phyloP scores from a whole-genome alignment of 2,797 vertebrate species.

The Pangasius macronema region DNA sequence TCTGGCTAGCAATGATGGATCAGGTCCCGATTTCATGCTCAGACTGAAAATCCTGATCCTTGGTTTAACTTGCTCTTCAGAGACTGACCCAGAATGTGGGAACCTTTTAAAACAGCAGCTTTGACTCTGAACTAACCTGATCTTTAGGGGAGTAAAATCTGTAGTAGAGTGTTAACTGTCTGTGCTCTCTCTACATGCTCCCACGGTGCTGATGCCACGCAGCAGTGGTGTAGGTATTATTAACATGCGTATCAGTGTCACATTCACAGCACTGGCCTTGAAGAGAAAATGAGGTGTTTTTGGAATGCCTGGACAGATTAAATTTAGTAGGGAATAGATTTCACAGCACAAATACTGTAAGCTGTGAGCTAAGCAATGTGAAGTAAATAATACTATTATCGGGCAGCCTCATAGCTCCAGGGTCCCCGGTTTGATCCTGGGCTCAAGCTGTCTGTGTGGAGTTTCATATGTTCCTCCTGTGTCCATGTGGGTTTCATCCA shows the following conservation, averaged over 20 bases:
- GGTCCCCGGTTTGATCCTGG: not conserved
- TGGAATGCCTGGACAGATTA: constrained; percentile 33
- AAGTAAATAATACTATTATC: constrained; percentile 8
- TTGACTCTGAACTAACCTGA: constrained; percentile 1
- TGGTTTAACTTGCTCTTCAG: not conserved
- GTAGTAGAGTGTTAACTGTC: constrained; percentile 5
- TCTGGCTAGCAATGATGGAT: constrained; percentile 50
- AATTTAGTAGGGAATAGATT: constrained; percentile 22
- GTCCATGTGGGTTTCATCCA: not conserved
- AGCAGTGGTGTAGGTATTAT: constrained; percentile 17
- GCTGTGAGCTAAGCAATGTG: constrained; percentile 5
- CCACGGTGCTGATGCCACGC: constrained; percentile 11
- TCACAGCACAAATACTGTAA: constrained; percentile 27
- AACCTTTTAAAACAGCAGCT: constrained; percentile 3
- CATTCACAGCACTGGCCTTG: constrained; percentile 23
- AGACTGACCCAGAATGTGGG: constrained; percentile 8
- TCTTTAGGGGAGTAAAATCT: constrained; percentile 20
- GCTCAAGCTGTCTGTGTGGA: not conserved
- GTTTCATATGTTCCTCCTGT: not conserved
- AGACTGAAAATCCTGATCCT: constrained; percentile 29
- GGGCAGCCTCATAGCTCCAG: not conserved
- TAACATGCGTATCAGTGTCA: constrained; percentile 37
- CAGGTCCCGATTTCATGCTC: constrained; percentile 48
- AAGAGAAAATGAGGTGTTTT: constrained; percentile 38
- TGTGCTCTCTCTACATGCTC: not conserved